Percentiles rank a stretch among this genome's conserved stretches.
These are phyloP conservation scores for Psittacus erithacus DNA, from an alignment of 2,113 vertebrate genomes.

Conservation along the genomic window DNA sequence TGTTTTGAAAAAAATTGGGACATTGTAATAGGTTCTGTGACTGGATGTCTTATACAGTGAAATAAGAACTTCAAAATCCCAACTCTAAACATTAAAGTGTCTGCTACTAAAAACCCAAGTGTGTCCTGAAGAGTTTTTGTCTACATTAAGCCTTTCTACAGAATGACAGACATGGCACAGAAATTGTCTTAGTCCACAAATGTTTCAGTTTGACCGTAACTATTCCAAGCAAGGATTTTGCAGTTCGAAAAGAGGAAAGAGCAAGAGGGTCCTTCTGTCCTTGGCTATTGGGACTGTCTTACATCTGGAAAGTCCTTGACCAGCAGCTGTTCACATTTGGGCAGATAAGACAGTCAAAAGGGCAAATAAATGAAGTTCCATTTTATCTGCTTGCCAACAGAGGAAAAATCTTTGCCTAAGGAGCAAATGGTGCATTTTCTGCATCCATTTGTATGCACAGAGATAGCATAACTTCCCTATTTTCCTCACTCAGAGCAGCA, in stretches of 20 bases:
- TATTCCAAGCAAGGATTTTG: not conserved
- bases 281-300: not conserved
- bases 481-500: not conserved
- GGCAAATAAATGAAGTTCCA: not conserved
- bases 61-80: not conserved
- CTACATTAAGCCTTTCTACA: not conserved
- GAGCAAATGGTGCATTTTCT: not conserved
- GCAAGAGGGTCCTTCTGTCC: not conserved
- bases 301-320: not conserved
- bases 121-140: not conserved
- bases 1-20: not conserved
- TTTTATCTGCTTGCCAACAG: not conserved
- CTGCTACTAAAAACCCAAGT: not conserved
- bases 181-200: not conserved
- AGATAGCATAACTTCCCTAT: not conserved
- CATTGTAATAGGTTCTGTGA: not conserved
- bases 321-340: not conserved
- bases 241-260: not conserved
- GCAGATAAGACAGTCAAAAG: not conserved
- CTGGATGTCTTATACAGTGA: not conserved
- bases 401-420: not conserved
- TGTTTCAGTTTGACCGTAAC: not conserved
- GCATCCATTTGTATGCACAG: not conserved
- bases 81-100: not conserved
- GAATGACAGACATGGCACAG: not conserved